Percentiles rank a stretch among this genome's conserved stretches.
Conservation (phyloP, 2,888 invertebrate genomes). For the Laothoe populi region DNA sequence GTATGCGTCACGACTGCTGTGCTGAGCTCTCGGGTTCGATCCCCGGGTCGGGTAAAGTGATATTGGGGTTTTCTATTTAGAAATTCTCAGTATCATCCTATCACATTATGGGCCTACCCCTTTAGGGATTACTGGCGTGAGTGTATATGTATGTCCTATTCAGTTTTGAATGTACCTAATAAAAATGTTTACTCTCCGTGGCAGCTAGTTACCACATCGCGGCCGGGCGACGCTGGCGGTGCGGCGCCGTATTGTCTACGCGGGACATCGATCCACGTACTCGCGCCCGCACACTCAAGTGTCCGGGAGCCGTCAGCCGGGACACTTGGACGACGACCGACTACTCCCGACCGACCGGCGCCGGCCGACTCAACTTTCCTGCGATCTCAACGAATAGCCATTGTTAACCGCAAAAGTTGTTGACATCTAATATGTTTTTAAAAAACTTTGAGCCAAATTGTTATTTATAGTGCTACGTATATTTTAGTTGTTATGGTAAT, state of each 20-base stretch:
- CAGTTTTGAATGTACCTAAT: no score
- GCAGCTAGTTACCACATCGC: slow-evolving; percentile 44
- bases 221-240: slow-evolving; percentile 47
- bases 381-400: not conserved
- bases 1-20: no score
- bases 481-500: no score
- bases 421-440: not conserved
- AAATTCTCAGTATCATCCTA: no score
- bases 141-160: no score
- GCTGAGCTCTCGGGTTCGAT: no score
- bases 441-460: not conserved
- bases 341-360: slow-evolving; percentile 38
- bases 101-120: no score
- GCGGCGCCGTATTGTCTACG: slow-evolving; percentile 72
- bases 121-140: no score
- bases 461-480: no score
- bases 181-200: not conserved
- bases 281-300: slow-evolving; percentile 34
- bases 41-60: no score
- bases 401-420: not conserved
- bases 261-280: slow-evolving; percentile 72
- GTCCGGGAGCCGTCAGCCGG: slow-evolving; percentile 20
- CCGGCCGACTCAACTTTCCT: slow-evolving; percentile 18
- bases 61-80: no score
- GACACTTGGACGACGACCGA: slow-evolving; percentile 35